phyloP scores from a whole-genome alignment of 2,797 vertebrate species.

The Florisuga fusca region DNA sequence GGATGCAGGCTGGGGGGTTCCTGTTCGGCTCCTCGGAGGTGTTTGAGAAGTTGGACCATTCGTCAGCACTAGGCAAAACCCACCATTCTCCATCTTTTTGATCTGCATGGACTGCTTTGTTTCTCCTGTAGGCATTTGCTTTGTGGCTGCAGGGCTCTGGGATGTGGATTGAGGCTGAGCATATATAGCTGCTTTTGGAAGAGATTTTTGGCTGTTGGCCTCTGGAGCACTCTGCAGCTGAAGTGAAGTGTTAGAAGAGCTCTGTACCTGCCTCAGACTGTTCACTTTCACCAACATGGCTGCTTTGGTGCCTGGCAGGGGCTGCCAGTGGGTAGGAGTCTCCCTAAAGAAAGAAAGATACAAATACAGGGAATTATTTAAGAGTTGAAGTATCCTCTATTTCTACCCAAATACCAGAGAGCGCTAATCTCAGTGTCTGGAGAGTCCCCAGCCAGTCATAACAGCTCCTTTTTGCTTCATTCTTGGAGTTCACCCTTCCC shows the following conservation, averaged over 20 bases:
- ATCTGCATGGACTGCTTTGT: conserved; percentile 86
- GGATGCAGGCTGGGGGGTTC: conserved; percentile 82
- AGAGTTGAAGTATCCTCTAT: neutral
- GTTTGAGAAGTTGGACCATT: conserved; percentile 72
- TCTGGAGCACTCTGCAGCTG: conserved; percentile 70
- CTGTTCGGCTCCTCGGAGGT: conserved; percentile 79
- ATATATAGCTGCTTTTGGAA: conserved; percentile 68
- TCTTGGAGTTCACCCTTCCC: neutral
- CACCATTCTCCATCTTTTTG: conserved; percentile 88
- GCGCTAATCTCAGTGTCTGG: neutral
- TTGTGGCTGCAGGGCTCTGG: conserved; percentile 78
- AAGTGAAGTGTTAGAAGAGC: conserved; percentile 69
- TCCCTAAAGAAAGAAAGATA: conserved; percentile 76
- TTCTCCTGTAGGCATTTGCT: conserved; percentile 73
- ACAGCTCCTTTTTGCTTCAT: neutral
- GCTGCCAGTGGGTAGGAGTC: conserved; percentile 86
- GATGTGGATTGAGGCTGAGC: conserved; percentile 71
- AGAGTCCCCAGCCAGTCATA: neutral
- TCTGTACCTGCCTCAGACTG: conserved; percentile 80
- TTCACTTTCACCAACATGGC: conserved; percentile 92
- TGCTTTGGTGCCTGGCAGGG: conserved; percentile 88
- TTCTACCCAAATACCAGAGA: neutral
- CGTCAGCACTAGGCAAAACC: conserved; percentile 84
- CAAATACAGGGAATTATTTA: neutral
- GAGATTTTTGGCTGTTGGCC: conserved; percentile 74